Conservation (phyloP, 2,113 vertebrate species). For the Hassar affinis region DNA sequence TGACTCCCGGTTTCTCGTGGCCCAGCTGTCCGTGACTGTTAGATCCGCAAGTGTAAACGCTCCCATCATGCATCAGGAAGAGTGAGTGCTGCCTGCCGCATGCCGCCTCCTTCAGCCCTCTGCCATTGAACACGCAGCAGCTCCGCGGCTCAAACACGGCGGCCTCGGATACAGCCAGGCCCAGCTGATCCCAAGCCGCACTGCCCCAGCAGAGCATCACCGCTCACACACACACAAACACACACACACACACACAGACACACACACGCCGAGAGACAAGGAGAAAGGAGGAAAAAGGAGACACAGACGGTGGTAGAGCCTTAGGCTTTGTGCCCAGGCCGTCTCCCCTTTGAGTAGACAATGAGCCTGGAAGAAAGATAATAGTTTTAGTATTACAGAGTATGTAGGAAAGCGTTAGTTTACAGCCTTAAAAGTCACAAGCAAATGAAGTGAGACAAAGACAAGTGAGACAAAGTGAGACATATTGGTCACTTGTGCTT, state of each 20-base stretch:
- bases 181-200: constrained; percentile 86
- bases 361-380: constrained; percentile 60
- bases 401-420: no score
- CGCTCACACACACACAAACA: constrained; percentile 16
- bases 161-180: constrained; percentile 73
- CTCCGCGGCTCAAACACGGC: constrained; percentile 79
- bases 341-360: constrained; percentile 64
- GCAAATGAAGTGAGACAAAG: no score
- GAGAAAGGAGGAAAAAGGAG: constrained; percentile 13
- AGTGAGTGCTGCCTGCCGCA: constrained; percentile 87
- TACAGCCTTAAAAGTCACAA: no score
- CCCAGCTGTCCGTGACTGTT: constrained; percentile 93
- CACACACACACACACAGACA: no score
- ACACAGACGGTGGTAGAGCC: constrained; percentile 48
- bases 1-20: constrained; percentile 79
- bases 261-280: background rate
- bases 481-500: no score
- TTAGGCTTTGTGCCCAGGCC: constrained; percentile 66
- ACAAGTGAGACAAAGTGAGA: no score
- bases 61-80: constrained; percentile 89
- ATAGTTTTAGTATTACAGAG: no score
- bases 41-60: constrained; percentile 89
- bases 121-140: constrained; percentile 77
- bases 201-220: constrained; percentile 96
- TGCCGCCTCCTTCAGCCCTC: constrained; percentile 82